These are phyloP conservation scores for Limnephilus auricula DNA, from an alignment of 2,888 invertebrate species.

Conservation along the genomic window DNA sequence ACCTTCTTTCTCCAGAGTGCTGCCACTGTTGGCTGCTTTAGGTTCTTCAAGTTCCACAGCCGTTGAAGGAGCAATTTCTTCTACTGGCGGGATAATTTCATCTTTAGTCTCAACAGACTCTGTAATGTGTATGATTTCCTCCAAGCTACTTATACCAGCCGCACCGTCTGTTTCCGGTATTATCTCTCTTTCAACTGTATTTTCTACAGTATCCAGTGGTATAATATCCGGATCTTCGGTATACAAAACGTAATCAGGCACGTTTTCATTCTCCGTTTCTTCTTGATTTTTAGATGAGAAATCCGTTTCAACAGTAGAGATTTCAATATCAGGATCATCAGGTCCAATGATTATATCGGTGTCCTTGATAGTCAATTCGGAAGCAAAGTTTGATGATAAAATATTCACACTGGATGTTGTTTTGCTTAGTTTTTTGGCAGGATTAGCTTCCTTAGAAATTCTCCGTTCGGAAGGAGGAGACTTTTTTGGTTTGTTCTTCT, in stretches of 20 bases:
- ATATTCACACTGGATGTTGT: neutral
- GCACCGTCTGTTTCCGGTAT: neutral
- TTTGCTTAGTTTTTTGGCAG: neutral
- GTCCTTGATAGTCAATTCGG: constrained; percentile 8
- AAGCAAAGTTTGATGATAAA: neutral
- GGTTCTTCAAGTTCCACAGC: neutral
- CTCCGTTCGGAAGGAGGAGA: neutral
- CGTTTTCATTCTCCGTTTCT: constrained; percentile 4
- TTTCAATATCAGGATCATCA: constrained; percentile 4
- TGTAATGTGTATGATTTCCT: neutral
- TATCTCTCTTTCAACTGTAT: no score
- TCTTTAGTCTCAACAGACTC: constrained; percentile 15
- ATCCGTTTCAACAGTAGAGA: neutral
- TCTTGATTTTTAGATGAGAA: neutral
- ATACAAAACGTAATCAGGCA: constrained; percentile 23
- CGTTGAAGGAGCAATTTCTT: constrained; percentile 14
- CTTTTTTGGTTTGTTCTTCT: constrained; percentile 58
- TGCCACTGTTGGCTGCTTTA: neutral
- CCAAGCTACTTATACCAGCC: neutral
- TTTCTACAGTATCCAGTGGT: neutral
- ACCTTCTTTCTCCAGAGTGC: constrained; percentile 27
- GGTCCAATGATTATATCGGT: neutral
- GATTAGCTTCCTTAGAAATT: neutral
- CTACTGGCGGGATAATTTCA: neutral
- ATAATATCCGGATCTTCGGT: constrained; percentile 3